Percentiles rank a stretch among this genome's conserved stretches.
These are phyloP conservation scores for Erebia aethiops DNA, from an alignment of 2,888 invertebrate species.

Conservation along the genomic window DNA sequence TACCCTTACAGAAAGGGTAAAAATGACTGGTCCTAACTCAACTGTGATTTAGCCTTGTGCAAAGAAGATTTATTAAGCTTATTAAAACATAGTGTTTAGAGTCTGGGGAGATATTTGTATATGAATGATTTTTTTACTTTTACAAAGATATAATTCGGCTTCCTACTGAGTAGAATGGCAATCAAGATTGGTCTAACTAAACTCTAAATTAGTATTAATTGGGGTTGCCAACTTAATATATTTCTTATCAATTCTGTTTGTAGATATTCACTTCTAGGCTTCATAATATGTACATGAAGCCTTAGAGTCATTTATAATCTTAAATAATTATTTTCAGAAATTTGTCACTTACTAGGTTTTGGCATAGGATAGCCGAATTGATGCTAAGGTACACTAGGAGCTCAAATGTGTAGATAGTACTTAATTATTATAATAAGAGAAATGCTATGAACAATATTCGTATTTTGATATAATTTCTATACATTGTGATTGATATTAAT, in stretches of 20 bases:
- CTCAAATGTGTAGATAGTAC: constrained; percentile 55
- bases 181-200: too few species aligned
- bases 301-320: neutral
- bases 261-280: too few species aligned
- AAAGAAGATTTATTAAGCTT: constrained; percentile 34
- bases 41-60: constrained; percentile 75
- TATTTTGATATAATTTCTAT: constrained; percentile 29
- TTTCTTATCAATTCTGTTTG: too few species aligned
- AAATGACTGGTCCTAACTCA: constrained; percentile 62
- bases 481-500: constrained; percentile 20
- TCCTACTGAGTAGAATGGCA: neutral
- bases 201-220: neutral
- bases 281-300: too few species aligned
- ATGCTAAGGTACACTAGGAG: constrained; percentile 43
- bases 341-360: neutral
- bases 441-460: constrained; percentile 18
- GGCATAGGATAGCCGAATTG: constrained; percentile 1
- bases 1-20: constrained; percentile 41
- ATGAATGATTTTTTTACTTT: constrained; percentile 7
- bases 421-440: constrained; percentile 47
- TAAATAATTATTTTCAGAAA: neutral
- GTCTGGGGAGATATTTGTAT: constrained; percentile 20
- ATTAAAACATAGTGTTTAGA: constrained; percentile 38
- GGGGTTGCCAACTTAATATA: neutral
- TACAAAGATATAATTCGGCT: constrained; percentile 8